phyloP scores from a whole-genome alignment of 2,797 vertebrate species.

The Antennarius maculatus region DNA sequence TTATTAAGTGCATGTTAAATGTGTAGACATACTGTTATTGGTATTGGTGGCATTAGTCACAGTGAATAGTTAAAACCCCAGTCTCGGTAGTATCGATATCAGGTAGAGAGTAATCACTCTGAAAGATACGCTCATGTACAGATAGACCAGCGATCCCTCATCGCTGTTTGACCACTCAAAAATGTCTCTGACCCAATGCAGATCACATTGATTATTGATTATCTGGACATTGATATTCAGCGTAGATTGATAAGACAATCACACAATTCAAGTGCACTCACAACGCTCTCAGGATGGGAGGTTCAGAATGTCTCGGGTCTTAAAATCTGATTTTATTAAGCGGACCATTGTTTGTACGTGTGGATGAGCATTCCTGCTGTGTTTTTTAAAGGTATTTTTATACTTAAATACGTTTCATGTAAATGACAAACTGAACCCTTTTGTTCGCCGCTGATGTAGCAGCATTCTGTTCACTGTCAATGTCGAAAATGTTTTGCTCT shows the following conservation, averaged over 20 bases:
- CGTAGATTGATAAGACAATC: slow-evolving; percentile 22
- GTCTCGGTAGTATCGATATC: slow-evolving; percentile 27
- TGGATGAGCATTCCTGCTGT: slow-evolving; percentile 78
- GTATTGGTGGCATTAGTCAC: slow-evolving; percentile 35
- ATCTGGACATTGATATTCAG: slow-evolving; percentile 7
- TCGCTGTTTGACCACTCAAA: slow-evolving; percentile 43
- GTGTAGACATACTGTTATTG: slow-evolving; percentile 44
- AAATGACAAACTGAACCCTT: slow-evolving; percentile 36
- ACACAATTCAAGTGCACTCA: slow-evolving; percentile 61
- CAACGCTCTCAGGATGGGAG: slow-evolving; percentile 29
- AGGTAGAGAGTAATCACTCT: slow-evolving; percentile 1
- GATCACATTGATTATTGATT: slow-evolving; percentile 8
- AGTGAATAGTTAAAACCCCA: slow-evolving; percentile 48
- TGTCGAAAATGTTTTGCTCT: slow-evolving; percentile 34
- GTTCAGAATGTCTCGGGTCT: slow-evolving; percentile 35
- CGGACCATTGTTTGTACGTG: slow-evolving; percentile 74
- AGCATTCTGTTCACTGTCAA: slow-evolving; percentile 31
- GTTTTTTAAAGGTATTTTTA: slow-evolving; percentile 48
- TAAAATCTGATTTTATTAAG: slow-evolving; percentile 37
- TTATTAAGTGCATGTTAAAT: slow-evolving; percentile 47
- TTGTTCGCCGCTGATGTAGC: slow-evolving; percentile 26
- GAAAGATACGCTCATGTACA: background rate
- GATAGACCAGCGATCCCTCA: slow-evolving; percentile 33
- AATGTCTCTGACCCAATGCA: slow-evolving; percentile 35
- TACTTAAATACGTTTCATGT: slow-evolving; percentile 33